Percentiles rank a stretch among this genome's conserved stretches.
Evolutionary conservation across 2,113 vertebrate genomes (phyloP).

Genomic region (Odocoileus hemionus): DNA sequence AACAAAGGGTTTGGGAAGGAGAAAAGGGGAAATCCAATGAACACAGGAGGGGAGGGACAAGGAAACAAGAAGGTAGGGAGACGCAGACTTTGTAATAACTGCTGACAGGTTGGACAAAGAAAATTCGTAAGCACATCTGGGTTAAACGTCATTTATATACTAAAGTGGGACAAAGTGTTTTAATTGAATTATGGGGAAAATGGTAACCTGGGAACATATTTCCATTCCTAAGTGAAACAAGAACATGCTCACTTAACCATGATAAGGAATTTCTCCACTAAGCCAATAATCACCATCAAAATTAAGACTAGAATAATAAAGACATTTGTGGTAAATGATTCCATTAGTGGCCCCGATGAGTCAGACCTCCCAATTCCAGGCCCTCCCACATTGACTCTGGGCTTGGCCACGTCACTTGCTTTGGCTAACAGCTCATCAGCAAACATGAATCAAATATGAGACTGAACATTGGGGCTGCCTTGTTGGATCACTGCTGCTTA

Average conservation of each 20-base stretch:
- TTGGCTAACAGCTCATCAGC: not conserved
- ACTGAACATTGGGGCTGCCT: fast-evolving
- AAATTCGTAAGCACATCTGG: not conserved
- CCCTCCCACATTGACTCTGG: not conserved
- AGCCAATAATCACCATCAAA: no score
- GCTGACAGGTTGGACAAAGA: not conserved
- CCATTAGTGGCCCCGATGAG: not conserved
- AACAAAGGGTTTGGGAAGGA: not conserved
- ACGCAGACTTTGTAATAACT: not conserved
- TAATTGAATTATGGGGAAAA: not conserved
- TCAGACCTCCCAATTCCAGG: not conserved
- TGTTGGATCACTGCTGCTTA: not conserved
- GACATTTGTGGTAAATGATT: not conserved
- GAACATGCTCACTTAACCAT: not conserved
- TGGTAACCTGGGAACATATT: not conserved
- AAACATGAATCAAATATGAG: no score
- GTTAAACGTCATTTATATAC: not conserved
- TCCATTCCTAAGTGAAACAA: not conserved
- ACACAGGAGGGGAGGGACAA: not conserved
- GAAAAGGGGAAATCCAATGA: no score
- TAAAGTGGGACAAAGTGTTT: not conserved
- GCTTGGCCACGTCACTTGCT: no score
- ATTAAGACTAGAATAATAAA: not conserved
- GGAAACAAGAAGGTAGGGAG: not conserved
- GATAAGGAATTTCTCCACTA: not conserved